phyloP scores from a whole-genome alignment of 2,797 vertebrate genomes.

The Karalla daura region DNA sequence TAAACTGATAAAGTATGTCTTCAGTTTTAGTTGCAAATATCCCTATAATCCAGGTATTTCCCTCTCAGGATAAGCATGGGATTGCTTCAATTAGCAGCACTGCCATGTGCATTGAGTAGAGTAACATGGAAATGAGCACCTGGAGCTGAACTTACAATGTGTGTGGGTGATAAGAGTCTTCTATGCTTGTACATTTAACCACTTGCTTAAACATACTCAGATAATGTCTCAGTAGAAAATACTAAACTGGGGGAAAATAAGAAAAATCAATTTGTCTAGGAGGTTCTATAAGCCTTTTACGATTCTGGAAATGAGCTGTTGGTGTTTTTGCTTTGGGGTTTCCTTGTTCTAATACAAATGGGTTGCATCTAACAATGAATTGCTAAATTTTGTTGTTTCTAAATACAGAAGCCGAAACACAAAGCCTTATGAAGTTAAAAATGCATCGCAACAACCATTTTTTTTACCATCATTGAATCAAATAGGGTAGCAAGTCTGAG shows the following conservation, averaged over 20 bases:
- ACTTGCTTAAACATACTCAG: constrained; percentile 55
- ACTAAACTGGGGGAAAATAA: constrained; percentile 63
- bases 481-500: not conserved
- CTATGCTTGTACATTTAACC: constrained; percentile 49
- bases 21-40: constrained; percentile 81
- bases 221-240: constrained; percentile 53
- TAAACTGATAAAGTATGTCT: constrained; percentile 82
- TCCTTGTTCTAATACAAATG: constrained; percentile 24
- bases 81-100: constrained; percentile 82
- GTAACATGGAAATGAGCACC: constrained; percentile 72
- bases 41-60: constrained; percentile 81
- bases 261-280: constrained; percentile 50
- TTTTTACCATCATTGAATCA: not conserved
- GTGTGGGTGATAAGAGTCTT: constrained; percentile 64
- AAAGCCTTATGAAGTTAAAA: constrained; percentile 8
- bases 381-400: constrained; percentile 5
- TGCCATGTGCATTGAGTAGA: constrained; percentile 62
- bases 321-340: constrained; percentile 16
- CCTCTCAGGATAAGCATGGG: constrained; percentile 76
- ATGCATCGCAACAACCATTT: not conserved
- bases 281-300: constrained; percentile 19
- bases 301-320: constrained; percentile 45
- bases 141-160: constrained; percentile 66
- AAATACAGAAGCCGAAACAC: not conserved
- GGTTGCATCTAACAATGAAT: constrained; percentile 21